Conservation (phyloP, 2,888 invertebrate genomes). For the Odontothrips loti region DNA sequence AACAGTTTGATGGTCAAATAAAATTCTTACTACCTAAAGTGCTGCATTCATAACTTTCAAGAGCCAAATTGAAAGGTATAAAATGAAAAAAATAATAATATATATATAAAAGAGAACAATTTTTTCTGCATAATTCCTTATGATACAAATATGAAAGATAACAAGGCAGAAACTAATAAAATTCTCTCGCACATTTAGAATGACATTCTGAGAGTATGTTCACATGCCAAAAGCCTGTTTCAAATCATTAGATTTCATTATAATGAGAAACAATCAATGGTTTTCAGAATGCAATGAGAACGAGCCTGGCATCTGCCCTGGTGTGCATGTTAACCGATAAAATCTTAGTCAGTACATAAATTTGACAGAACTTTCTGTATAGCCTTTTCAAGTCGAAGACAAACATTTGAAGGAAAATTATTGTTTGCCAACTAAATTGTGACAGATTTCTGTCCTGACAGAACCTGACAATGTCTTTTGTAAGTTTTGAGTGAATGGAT, state of each 20-base stretch:
- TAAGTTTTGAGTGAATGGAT: not conserved
- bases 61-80: constrained; percentile 4
- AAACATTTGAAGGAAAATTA: not conserved
- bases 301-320: not conserved
- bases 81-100: not conserved
- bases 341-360: constrained; percentile 4
- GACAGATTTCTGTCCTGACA: not conserved
- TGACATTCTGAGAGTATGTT: not conserved
- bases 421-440: not conserved
- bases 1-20: constrained; percentile 18
- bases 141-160: constrained; percentile 21
- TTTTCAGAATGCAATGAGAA: constrained; percentile 2
- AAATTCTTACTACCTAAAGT: constrained; percentile 7
- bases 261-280: not conserved
- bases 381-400: not conserved
- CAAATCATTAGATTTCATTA: not conserved
- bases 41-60: constrained; percentile 9
- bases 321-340: constrained; percentile 2
- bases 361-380: not conserved
- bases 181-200: not conserved
- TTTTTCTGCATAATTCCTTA: not conserved
- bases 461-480: constrained; percentile 1
- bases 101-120: constrained; percentile 17
- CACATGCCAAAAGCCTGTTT: not conserved
- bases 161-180: constrained; percentile 10